phyloP scores from a whole-genome alignment of 2,797 vertebrate genomes.

The Tadarida brasiliensis region DNA sequence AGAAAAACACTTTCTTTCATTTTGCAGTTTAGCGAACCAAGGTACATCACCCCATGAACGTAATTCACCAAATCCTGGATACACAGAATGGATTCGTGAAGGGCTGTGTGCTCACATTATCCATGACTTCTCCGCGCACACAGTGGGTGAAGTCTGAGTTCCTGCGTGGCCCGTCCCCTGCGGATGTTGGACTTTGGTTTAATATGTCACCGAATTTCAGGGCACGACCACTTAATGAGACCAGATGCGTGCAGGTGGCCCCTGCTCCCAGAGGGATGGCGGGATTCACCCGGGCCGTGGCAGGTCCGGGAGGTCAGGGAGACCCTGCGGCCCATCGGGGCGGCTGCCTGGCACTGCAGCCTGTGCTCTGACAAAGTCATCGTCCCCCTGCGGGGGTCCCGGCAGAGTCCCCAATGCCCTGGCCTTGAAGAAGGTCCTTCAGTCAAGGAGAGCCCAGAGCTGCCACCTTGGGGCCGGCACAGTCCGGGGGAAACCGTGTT shows the following conservation, averaged over 20 bases:
- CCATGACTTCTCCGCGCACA: background rate
- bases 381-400: background rate
- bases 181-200: background rate
- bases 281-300: background rate
- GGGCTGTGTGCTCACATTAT: background rate
- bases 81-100: too few species aligned
- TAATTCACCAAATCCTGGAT: background rate
- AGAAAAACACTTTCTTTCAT: background rate
- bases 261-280: background rate
- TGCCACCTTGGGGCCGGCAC: background rate
- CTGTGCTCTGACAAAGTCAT: background rate
- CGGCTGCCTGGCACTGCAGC: fast-evolving
- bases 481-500: background rate
- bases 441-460: too few species aligned
- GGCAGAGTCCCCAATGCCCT: background rate
- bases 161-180: background rate
- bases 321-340: too few species aligned
- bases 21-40: background rate
- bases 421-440: background rate
- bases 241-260: fast-evolving
- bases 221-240: background rate
- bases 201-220: background rate
- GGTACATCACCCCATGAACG: background rate
- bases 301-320: too few species aligned
- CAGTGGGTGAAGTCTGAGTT: background rate